phyloP scores from a whole-genome alignment of 2,113 vertebrate genomes.

The Eonycteris spelaea region DNA sequence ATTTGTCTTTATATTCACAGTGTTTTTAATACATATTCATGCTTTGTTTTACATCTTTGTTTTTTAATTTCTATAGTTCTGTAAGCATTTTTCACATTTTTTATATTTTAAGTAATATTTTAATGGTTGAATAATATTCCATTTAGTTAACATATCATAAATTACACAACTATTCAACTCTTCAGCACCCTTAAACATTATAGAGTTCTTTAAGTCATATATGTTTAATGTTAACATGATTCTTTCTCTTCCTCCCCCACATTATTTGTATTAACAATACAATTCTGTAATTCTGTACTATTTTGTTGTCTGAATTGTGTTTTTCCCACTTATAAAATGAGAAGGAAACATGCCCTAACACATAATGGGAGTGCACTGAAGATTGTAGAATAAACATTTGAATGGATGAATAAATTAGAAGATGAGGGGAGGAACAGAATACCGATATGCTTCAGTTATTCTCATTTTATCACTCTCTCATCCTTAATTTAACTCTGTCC shows the following conservation, averaged over 20 bases:
- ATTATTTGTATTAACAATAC: neutral
- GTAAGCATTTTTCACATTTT: neutral
- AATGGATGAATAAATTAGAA: neutral
- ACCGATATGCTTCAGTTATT: neutral
- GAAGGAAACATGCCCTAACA: neutral
- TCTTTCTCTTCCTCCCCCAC: neutral
- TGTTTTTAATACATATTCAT: neutral
- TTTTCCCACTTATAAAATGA: neutral
- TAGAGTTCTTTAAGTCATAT: neutral
- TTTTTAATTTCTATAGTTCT: neutral
- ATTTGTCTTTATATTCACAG: neutral
- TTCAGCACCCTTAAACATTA: neutral
- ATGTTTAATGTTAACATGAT: neutral
- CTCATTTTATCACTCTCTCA: neutral
- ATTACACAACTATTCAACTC: neutral
- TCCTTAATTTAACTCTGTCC: neutral
- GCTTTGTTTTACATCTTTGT: neutral
- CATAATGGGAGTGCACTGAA: neutral
- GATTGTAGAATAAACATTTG: neutral
- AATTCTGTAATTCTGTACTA: neutral
- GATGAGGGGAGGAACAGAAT: neutral
- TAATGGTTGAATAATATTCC: neutral
- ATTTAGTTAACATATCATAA: neutral
- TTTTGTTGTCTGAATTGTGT: neutral
- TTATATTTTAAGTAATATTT: slow-evolving; percentile 9